Evolutionary conservation across 2,888 invertebrate genomes (phyloP).

Genomic region (Blomia tropicalis): DNA sequence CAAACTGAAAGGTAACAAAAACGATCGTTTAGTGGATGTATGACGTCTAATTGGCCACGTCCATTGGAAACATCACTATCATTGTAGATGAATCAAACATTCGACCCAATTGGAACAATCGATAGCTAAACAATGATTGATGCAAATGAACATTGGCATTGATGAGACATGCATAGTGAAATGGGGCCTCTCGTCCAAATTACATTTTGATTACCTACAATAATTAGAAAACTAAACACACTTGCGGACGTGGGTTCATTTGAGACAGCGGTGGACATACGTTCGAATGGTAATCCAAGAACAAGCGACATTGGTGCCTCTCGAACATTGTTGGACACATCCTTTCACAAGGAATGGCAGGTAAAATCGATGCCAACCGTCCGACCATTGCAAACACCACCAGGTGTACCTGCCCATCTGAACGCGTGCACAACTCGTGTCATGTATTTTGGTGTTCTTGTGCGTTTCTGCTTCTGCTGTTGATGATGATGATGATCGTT

Average conservation of each 20-base stretch:
- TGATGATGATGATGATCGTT: no score
- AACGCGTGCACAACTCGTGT: conserved; percentile 11
- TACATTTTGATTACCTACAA: background rate
- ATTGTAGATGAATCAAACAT: no score
- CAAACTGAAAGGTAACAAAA: no score
- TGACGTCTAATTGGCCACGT: no score
- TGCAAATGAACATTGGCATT: no score
- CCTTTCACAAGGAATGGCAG: background rate
- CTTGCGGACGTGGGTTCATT: background rate
- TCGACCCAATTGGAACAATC: no score
- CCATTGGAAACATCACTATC: no score
- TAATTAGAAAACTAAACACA: background rate
- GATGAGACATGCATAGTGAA: no score
- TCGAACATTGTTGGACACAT: background rate
- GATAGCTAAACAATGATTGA: no score
- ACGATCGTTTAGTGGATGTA: no score
- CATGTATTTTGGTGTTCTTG: no score
- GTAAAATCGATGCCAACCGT: background rate
- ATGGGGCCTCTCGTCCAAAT: background rate
- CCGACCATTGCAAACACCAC: background rate
- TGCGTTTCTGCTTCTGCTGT: no score
- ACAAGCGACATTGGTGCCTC: background rate
- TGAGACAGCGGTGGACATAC: background rate
- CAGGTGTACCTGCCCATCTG: conserved; percentile 9
- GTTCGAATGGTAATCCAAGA: background rate